Percentiles rank a stretch among this genome's conserved stretches.
Evolutionary conservation across 1,140 invertebrate genomes (phyloP).

Genomic region (Lamellibrachia luymesi): DNA sequence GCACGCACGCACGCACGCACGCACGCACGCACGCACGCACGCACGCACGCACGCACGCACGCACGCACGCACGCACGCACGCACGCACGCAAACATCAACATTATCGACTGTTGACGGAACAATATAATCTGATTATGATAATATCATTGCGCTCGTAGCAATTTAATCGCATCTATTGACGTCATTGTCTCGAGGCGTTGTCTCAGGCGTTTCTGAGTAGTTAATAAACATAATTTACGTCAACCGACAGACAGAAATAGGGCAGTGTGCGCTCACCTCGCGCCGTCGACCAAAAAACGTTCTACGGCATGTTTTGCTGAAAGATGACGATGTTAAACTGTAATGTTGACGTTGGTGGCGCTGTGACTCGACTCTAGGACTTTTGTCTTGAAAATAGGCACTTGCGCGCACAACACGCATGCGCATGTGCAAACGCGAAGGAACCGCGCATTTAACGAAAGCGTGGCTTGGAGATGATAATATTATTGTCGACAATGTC

Average conservation of each 20-base stretch:
- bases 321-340: not conserved
- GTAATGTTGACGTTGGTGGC: not conserved
- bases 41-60: not conserved
- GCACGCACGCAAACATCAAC: not conserved
- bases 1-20: slow-evolving; percentile 26
- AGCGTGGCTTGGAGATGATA: too few species aligned
- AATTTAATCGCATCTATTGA: not conserved
- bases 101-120: not conserved
- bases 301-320: not conserved
- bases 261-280: not conserved
- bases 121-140: not conserved
- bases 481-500: too few species aligned
- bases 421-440: not conserved
- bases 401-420: not conserved
- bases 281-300: not conserved
- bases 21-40: slow-evolving; percentile 17
- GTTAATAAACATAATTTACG: not conserved
- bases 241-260: not conserved
- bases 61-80: slow-evolving; percentile 19
- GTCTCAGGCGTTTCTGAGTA: not conserved
- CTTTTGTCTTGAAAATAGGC: not conserved
- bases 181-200: not conserved
- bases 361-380: not conserved
- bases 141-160: not conserved
- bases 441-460: not conserved